Evolutionary conservation across 2,113 vertebrate species (phyloP).

Genomic region (Etia nguti): DNA sequence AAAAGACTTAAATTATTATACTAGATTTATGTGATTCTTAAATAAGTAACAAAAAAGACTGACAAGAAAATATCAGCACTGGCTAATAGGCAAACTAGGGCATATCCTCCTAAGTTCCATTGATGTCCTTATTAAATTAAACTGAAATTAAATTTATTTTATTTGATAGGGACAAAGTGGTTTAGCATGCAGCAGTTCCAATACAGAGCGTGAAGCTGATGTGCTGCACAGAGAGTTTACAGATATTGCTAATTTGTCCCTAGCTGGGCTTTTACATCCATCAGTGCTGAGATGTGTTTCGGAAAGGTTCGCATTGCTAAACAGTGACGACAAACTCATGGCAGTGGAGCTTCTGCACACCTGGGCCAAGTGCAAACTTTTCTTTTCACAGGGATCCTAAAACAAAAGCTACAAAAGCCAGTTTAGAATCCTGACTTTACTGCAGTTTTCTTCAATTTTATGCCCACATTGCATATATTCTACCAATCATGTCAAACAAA

Average conservation of each 20-base stretch:
- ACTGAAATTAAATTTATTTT: fast-evolving
- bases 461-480: not conserved
- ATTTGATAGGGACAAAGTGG: not conserved
- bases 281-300: not conserved
- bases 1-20: not conserved
- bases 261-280: not conserved
- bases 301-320: not conserved
- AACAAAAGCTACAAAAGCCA: not conserved
- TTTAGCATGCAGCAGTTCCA: not conserved
- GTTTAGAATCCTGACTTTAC: not conserved
- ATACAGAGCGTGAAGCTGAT: not conserved
- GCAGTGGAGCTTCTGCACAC: not conserved
- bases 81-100: not conserved
- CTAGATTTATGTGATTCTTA: not conserved
- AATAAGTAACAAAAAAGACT: not conserved
- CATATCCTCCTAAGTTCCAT: not conserved
- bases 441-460: not conserved
- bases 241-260: not conserved
- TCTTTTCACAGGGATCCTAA: not conserved
- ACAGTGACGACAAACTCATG: not conserved
- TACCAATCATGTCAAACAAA: not conserved
- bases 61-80: not conserved
- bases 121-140: not conserved
- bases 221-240: not conserved
- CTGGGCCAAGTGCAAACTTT: not conserved